Conservation (phyloP, 2,113 vertebrate species). For the Lepus timidus region DNA sequence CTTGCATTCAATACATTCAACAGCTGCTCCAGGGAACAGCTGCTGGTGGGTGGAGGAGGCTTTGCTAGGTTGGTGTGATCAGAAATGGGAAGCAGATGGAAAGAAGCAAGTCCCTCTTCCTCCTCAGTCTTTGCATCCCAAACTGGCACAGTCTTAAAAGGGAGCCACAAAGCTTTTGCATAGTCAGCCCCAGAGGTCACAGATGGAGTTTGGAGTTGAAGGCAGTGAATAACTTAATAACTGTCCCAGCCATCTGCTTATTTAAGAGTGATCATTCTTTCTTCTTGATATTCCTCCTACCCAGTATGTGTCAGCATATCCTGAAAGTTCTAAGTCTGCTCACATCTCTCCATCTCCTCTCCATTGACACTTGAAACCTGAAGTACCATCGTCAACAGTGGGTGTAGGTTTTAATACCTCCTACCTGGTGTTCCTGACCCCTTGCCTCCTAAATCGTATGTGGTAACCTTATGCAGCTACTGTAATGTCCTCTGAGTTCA, state of each 20-base stretch:
- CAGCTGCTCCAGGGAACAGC: neutral
- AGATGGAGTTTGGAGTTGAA: neutral
- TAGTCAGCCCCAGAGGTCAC: neutral
- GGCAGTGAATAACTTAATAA: neutral
- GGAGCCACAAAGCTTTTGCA: neutral
- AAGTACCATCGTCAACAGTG: neutral
- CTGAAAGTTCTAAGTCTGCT: neutral
- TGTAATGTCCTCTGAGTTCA: neutral
- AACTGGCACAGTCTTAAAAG: neutral
- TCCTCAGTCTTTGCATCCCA: neutral
- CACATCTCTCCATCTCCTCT: neutral
- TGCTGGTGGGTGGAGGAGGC: neutral
- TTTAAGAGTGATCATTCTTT: neutral
- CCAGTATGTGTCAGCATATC: neutral
- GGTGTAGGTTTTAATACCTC: too few species aligned
- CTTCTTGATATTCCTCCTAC: neutral
- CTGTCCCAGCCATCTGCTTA: neutral
- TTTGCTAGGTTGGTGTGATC: neutral
- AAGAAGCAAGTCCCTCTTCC: neutral
- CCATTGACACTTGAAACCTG: neutral
- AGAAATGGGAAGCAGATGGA: neutral
- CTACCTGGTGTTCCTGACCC: neutral
- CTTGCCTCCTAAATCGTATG: neutral
- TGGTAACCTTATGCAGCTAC: neutral
- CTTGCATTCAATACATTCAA: neutral